Evolutionary conservation across 2,888 invertebrate species (phyloP).

Genomic region (Tyria jacobaeae): DNA sequence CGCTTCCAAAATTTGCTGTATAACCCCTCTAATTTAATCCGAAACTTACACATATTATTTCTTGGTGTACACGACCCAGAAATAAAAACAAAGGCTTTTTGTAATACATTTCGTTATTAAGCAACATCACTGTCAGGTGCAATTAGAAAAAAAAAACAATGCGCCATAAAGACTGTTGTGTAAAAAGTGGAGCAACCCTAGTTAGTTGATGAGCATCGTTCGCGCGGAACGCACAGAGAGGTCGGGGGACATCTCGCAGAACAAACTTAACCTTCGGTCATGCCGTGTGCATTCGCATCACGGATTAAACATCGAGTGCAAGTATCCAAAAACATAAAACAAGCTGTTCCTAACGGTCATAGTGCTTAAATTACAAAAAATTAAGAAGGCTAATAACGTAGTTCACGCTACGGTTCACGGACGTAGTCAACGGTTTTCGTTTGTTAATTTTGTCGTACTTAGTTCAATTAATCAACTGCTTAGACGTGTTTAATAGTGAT

Average conservation of each 20-base stretch:
- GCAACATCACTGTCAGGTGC: constrained; percentile 53
- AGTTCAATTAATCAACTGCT: constrained; percentile 19
- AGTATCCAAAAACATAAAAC: constrained; percentile 62
- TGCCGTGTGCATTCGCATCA: constrained; percentile 77
- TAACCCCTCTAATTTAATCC: background rate
- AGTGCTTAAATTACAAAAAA: background rate
- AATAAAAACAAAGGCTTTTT: constrained; percentile 61
- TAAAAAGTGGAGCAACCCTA: constrained; percentile 77
- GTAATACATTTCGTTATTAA: constrained; percentile 67
- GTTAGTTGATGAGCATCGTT: constrained; percentile 73
- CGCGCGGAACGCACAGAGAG: constrained; percentile 71
- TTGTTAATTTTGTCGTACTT: constrained; percentile 7
- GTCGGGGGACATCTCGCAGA: constrained; percentile 54
- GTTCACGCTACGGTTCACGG: too few species aligned
- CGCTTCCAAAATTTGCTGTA: background rate
- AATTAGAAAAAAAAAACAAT: constrained; percentile 68
- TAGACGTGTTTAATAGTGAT: constrained; percentile 29
- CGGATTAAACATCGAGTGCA: constrained; percentile 78
- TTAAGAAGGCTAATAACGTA: too few species aligned
- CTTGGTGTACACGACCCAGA: constrained; percentile 41
- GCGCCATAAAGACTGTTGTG: constrained; percentile 71
- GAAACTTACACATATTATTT: constrained; percentile 15
- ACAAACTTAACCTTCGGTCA: constrained; percentile 68
- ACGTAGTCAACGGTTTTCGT: too few species aligned
- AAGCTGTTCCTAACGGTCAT: background rate